phyloP scores from a whole-genome alignment of 2,888 invertebrate genomes.

The Folsomia candida region DNA sequence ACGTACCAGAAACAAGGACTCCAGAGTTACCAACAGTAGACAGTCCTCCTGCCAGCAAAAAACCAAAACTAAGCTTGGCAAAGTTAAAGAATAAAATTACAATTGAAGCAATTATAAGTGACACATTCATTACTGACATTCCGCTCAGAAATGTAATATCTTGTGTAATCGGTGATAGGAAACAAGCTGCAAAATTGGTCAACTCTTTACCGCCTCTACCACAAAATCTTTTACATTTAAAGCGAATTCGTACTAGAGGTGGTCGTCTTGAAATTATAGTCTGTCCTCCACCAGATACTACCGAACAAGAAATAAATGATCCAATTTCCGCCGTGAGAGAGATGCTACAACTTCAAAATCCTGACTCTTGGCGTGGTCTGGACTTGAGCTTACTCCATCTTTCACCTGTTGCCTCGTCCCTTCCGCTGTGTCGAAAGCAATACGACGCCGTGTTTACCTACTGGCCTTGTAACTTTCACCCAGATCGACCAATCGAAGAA shows the following conservation, averaged over 20 bases:
- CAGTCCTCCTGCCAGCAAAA: not conserved
- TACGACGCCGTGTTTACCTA: constrained; percentile 61
- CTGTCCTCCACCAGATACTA: constrained; percentile 6
- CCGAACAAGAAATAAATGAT: constrained; percentile 6
- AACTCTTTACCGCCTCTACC: constrained; percentile 38
- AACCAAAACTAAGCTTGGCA: not conserved
- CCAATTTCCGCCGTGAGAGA: constrained; percentile 19
- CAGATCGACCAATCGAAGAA: constrained; percentile 70
- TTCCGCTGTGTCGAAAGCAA: constrained; percentile 68
- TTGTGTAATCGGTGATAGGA: constrained; percentile 31
- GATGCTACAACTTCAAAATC: not conserved
- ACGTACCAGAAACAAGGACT: no score
- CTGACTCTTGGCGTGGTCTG: constrained; percentile 9
- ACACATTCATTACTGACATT: constrained; percentile 18
- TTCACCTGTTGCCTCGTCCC: constrained; percentile 60
- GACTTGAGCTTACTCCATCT: constrained; percentile 23
- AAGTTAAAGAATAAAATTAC: not conserved
- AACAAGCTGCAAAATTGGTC: constrained; percentile 39
- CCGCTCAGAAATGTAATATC: constrained; percentile 28
- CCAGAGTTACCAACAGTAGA: no score
- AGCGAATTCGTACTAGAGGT: constrained; percentile 39
- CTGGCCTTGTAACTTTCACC: constrained; percentile 86
- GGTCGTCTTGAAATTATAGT: constrained; percentile 39
- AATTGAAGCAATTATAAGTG: not conserved
- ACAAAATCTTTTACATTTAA: constrained; percentile 39